Percentiles rank a stretch among this genome's conserved stretches.
Conservation (phyloP, 2,113 vertebrate species). For the Epinephelus lanceolatus region DNA sequence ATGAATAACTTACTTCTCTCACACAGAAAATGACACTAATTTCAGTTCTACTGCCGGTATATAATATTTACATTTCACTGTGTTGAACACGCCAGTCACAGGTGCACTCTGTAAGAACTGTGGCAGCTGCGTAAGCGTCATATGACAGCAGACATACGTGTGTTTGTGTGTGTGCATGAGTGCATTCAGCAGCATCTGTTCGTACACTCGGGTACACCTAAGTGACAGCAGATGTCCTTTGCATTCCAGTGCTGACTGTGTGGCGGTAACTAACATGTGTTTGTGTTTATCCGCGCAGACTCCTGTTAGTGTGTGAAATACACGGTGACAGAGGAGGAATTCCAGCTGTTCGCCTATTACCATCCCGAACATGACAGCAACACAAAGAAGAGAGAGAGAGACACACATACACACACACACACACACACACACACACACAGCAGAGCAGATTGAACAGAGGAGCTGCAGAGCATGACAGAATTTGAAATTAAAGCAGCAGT, state of each 20-base stretch:
- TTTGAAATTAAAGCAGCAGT: neutral
- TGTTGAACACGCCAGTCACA: conserved; percentile 27
- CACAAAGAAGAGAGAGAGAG: neutral
- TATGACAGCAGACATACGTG: conserved; percentile 4
- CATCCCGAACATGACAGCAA: conserved; percentile 65
- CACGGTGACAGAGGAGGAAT: conserved; percentile 86
- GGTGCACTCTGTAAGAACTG: conserved; percentile 21
- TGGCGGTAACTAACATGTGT: conserved; percentile 14
- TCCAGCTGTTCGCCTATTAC: conserved; percentile 62
- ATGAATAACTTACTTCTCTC: neutral
- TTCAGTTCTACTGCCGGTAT: neutral
- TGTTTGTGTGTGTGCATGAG: neutral
- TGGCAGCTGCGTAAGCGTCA: conserved; percentile 15
- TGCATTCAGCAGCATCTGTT: conserved; percentile 12
- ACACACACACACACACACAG: neutral
- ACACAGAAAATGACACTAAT: neutral
- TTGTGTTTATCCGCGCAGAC: conserved; percentile 24
- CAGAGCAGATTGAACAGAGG: neutral
- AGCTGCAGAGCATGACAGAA: neutral
- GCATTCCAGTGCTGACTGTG: conserved; percentile 12
- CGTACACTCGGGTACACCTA: conserved; percentile 22
- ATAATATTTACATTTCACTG: neutral
- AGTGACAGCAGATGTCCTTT: conserved; percentile 48
- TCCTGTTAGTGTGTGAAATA: conserved; percentile 24
- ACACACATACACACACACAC: too few relatives aligned